A percentile compares a stretch with the other conserved stretches of the same genome.
These are phyloP conservation scores for Alviniconcha strummeri DNA, from an alignment of 2,888 invertebrate species.

Conservation along the genomic window DNA sequence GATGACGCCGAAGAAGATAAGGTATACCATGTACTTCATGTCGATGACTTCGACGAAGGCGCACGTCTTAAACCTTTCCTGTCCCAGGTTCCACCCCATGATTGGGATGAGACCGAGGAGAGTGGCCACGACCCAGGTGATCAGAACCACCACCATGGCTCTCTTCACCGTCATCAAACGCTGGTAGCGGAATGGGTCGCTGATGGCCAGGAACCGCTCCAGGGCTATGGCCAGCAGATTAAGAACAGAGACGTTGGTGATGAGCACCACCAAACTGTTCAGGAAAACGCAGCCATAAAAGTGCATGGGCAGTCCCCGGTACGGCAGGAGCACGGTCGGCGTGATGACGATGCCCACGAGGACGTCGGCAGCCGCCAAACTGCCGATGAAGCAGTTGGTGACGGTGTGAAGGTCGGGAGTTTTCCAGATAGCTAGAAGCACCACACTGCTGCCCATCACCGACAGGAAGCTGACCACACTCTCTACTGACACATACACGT, in stretches of 20 bases:
- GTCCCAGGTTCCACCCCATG: constrained; percentile 68
- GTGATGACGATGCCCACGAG: constrained; percentile 63
- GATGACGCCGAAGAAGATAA: constrained; percentile 71
- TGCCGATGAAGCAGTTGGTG: constrained; percentile 67
- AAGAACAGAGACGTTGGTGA: constrained; percentile 71
- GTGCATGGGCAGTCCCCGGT: constrained; percentile 54
- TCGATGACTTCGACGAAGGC: constrained; percentile 67
- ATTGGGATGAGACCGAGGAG: constrained; percentile 66
- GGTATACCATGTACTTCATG: constrained; percentile 70
- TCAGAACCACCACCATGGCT: constrained; percentile 51
- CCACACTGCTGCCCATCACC: constrained; percentile 59
- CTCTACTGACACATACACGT: constrained; percentile 58
- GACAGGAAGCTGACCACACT: constrained; percentile 54
- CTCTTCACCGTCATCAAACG: constrained; percentile 53
- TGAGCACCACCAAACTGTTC: constrained; percentile 65
- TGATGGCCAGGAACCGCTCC: constrained; percentile 69
- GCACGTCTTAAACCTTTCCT: constrained; percentile 47
- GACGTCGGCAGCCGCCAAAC: constrained; percentile 64
- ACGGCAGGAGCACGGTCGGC: constrained; percentile 58
- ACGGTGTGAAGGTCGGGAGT: constrained; percentile 56
- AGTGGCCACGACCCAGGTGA: constrained; percentile 63
- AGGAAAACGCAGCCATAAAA: constrained; percentile 67
- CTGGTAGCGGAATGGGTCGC: constrained; percentile 66
- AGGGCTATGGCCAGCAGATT: constrained; percentile 68
- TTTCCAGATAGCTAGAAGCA: constrained; percentile 57